Conservation (phyloP, 1,140 invertebrate species). For the Pteromalus puparum region DNA sequence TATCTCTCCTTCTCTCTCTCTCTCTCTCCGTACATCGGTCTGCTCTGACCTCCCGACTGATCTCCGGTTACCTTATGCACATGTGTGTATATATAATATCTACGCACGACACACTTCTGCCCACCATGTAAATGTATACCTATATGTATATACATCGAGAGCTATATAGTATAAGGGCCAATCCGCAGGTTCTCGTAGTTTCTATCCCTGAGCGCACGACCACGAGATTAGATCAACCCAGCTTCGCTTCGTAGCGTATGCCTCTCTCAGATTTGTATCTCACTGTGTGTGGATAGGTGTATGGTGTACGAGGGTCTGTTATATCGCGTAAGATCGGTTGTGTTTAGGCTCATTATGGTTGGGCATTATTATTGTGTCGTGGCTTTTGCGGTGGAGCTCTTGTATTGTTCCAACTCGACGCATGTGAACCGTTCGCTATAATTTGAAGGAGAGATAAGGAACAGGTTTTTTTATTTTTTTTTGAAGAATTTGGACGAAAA, state of each 20-base stretch:
- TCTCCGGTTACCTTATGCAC: conserved; percentile 67
- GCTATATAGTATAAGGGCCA: not conserved
- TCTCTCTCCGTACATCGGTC: conserved; percentile 7
- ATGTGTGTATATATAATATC: conserved; percentile 20
- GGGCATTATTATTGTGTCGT: not conserved
- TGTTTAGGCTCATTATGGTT: not conserved
- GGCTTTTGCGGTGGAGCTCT: not conserved
- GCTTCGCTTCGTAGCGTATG: not conserved
- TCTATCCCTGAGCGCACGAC: not conserved
- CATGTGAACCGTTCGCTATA: too few species aligned
- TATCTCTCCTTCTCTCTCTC: conserved; percentile 47
- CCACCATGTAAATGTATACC: not conserved
- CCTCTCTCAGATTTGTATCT: not conserved
- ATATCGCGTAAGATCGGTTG: not conserved
- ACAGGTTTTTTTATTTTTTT: not conserved
- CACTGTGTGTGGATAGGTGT: not conserved
- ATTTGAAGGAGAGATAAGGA: not conserved
- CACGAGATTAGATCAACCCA: not conserved
- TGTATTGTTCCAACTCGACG: not conserved
- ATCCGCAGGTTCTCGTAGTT: conserved; percentile 34
- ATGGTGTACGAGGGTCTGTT: not conserved
- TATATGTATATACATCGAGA: too few species aligned
- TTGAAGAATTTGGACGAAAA: not conserved
- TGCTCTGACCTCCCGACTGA: conserved; percentile 68
- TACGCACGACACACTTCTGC: not conserved